These are phyloP conservation scores for Endotricha flammealis DNA, from an alignment of 2,888 invertebrate genomes.

Conservation along the genomic window DNA sequence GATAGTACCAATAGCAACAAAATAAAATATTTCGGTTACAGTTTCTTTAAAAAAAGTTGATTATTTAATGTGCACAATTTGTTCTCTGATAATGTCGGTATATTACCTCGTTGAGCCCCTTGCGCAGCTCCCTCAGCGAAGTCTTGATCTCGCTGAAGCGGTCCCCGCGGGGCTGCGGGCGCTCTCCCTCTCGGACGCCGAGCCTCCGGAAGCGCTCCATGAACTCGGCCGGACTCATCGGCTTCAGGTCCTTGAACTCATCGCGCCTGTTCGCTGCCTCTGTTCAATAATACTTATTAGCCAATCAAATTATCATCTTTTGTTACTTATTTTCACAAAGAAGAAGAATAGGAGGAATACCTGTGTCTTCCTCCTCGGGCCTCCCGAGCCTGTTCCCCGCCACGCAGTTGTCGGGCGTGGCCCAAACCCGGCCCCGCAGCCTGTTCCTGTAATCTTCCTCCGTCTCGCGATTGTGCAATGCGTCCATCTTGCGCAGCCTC, in stretches of 20 bases:
- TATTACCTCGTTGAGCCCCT: constrained; percentile 61
- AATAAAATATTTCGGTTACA: too few species aligned
- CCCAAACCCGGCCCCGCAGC: constrained; percentile 32
- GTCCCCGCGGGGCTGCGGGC: constrained; percentile 25
- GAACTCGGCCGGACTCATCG: constrained; percentile 58
- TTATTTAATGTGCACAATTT: too few species aligned
- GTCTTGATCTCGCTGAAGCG: constrained; percentile 64
- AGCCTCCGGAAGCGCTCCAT: constrained; percentile 35
- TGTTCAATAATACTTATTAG: too few species aligned
- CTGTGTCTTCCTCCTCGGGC: constrained; percentile 10
- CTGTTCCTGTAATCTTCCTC: constrained; percentile 30
- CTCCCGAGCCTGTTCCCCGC: neutral
- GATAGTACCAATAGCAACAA: too few species aligned
- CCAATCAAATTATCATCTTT: too few species aligned
- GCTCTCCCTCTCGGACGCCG: too few species aligned
- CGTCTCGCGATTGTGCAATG: constrained; percentile 43
- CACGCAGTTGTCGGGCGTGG: constrained; percentile 5
- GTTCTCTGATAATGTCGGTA: too few species aligned
- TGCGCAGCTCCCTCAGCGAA: constrained; percentile 51
- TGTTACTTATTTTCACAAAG: too few species aligned
- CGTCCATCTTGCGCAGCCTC: constrained; percentile 69
- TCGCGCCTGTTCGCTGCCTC: constrained; percentile 12
- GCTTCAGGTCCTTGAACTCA: constrained; percentile 41
- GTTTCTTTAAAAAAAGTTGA: too few species aligned
- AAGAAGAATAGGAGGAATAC: too few species aligned